Evolutionary conservation across 2,888 invertebrate species (phyloP).

Genomic region (Vesta saturnalis): DNA sequence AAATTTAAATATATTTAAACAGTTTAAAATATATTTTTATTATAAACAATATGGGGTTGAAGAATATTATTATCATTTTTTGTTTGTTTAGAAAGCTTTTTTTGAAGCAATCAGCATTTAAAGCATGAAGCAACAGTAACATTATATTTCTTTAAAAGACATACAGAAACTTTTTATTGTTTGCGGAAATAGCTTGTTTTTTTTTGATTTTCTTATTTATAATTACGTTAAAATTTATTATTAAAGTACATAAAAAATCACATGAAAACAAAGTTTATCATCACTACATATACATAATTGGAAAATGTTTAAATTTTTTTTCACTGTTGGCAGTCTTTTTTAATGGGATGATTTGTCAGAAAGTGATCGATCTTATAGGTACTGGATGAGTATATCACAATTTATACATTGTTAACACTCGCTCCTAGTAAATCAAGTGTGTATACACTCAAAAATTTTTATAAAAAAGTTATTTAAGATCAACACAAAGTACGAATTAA

Average conservation of each 20-base stretch:
- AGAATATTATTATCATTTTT: conserved; percentile 12
- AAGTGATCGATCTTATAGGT: no score
- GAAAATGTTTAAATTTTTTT: neutral
- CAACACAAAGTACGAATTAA: neutral
- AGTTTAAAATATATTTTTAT: conserved; percentile 30
- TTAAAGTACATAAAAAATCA: conserved; percentile 4
- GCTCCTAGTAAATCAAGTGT: no score
- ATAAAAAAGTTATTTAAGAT: neutral
- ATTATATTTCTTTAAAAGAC: neutral
- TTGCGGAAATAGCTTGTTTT: neutral
- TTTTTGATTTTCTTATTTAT: no score
- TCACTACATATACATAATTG: neutral
- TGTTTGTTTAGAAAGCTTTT: neutral
- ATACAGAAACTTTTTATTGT: neutral
- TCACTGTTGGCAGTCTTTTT: conserved; percentile 9
- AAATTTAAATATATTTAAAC: conserved; percentile 24
- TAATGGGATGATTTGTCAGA: neutral
- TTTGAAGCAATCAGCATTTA: conserved; percentile 9
- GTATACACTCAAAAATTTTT: no score
- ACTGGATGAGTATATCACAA: no score
- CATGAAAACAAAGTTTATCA: neutral
- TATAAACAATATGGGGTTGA: conserved; percentile 21
- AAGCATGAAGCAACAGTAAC: conserved; percentile 13
- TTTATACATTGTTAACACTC: no score
- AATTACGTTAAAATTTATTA: neutral